Evolutionary conservation across 2,113 vertebrate genomes (phyloP), one percentile per base, ranked within the genome.

Genomic region (Coturnix japonica): DNA sequence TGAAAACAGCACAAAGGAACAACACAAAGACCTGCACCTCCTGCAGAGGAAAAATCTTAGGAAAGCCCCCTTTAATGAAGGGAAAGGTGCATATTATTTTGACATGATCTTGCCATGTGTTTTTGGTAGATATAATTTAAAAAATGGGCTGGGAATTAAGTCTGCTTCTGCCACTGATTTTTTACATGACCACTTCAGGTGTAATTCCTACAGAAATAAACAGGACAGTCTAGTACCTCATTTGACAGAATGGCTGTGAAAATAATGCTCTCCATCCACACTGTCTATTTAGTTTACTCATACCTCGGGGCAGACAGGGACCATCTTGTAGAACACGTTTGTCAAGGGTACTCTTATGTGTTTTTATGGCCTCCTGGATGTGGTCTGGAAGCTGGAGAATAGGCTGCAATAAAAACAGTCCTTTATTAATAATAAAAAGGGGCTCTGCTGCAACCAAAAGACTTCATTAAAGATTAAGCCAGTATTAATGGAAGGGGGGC

Each of bases 371-470:
- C 71, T 53, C 51, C 54, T 87, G 56, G 46, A 53, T 72, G n/a
- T 39, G 54, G 41, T 72, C n/a, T 72, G 78, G 84, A 86, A 77
- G 21, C 65, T 74, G 46, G 22, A 75, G 43, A 72, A 72, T 44
- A 74, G 6, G 9, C 59, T 81, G 21, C 33, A 80, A 79, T 87
- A 87, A 92, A 89, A 89, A 57, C 7, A 90, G 71, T 54, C 28
- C 10, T 67, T 78, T 93, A 74, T 92, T 90, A 93, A 69, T 89
- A 85, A 87, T 81, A 84, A 30, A 77, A 69, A 87, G 6, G 6
- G 6, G 3, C 85, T 86, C 71, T 89, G 43, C 65, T 81, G 37
- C 66, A 86, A 30, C 35, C 22, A 37, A 79, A 85, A 85, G 7
- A 53, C 57, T 87, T 65, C 5, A 46, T 72, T 87, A 82, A 91